Evolutionary conservation across 2,113 vertebrate genomes (phyloP).

Genomic region (Miniopterus natalensis): DNA sequence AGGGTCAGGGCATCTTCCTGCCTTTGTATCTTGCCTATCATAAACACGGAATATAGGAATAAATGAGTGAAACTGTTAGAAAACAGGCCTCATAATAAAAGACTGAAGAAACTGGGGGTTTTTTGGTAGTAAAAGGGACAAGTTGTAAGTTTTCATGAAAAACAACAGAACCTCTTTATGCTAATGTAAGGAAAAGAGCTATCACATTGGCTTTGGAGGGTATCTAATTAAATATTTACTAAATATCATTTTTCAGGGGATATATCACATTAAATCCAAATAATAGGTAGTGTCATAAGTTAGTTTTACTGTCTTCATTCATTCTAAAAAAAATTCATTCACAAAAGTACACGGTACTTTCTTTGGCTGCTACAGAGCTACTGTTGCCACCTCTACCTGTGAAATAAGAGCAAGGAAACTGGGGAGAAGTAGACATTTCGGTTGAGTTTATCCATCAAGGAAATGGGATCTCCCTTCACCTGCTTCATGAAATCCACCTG

Average conservation of each 20-base stretch:
- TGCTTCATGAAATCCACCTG: neutral
- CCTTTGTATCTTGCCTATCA: neutral
- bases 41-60: neutral
- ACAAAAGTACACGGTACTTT: neutral
- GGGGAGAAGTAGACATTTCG: neutral
- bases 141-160: neutral
- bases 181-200: constrained; percentile 13
- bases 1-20: neutral
- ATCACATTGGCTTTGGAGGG: neutral
- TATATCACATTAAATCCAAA: neutral
- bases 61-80: neutral
- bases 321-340: neutral
- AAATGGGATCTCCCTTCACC: neutral
- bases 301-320: constrained; percentile 9
- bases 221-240: constrained; percentile 11
- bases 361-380: neutral
- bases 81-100: constrained; percentile 9
- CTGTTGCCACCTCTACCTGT: neutral
- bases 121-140: neutral
- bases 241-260: constrained; percentile 24
- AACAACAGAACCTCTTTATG: neutral
- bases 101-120: neutral
- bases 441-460: neutral
- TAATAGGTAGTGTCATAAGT: neutral
- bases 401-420: constrained; percentile 7